A percentile compares a stretch with the other conserved stretches of the same genome.
Evolutionary conservation across 2,797 vertebrate genomes (phyloP).

Genomic region (Choloepus didactylus): DNA sequence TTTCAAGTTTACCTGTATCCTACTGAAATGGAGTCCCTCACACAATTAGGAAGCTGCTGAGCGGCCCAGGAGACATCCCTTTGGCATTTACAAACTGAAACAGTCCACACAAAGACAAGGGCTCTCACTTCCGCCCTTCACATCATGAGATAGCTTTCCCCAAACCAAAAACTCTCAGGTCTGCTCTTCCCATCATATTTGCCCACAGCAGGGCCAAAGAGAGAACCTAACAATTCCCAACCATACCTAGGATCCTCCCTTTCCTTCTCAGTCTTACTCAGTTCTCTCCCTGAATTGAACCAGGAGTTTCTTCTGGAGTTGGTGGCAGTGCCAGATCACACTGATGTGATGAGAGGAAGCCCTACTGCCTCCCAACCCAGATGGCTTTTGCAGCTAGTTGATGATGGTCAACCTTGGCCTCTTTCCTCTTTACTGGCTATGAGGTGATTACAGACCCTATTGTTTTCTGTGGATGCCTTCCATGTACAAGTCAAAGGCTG

Average conservation of each 20-base stretch:
- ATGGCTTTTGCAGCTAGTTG: not conserved
- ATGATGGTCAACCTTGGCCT: not conserved
- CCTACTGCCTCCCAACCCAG: not conserved
- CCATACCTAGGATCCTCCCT: not conserved
- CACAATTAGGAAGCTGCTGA: not conserved
- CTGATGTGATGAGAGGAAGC: conserved; percentile 28
- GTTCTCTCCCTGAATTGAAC: conserved; percentile 7
- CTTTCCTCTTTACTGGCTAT: not conserved
- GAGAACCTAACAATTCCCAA: not conserved
- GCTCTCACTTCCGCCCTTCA: conserved; percentile 15
- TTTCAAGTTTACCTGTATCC: not conserved
- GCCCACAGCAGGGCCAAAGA: not conserved
- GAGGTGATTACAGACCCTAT: not conserved
- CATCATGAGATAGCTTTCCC: not conserved
- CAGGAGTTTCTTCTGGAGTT: conserved; percentile 17
- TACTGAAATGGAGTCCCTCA: not conserved
- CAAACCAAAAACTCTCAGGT: not conserved
- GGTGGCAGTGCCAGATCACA: not conserved
- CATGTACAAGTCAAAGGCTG: not conserved
- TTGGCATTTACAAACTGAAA: conserved; percentile 34
- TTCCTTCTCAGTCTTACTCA: not conserved
- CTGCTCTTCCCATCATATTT: not conserved
- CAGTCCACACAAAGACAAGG: not conserved
- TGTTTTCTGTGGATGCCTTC: conserved; percentile 17
- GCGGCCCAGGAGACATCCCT: not conserved